A percentile compares a stretch with the other conserved stretches of the same genome.
These are phyloP conservation scores for Pristionchus maxplancki DNA, from an alignment of 2,888 invertebrate genomes.

Conservation along the genomic window DNA sequence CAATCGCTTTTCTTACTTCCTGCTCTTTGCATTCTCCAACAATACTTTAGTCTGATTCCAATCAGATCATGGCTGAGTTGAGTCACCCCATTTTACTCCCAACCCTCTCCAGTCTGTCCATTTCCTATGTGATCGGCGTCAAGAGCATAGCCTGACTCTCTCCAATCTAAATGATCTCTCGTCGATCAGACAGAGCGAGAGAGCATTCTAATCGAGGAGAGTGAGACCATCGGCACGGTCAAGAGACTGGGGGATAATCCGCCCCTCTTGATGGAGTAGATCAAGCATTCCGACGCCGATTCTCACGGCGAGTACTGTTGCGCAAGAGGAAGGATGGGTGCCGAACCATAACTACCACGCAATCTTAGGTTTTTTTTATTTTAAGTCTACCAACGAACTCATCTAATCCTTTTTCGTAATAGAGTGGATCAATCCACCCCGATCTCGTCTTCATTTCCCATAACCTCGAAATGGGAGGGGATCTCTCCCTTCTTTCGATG, in stretches of 20 bases:
- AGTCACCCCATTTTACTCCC: background rate
- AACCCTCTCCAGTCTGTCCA: background rate
- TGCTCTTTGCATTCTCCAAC: no score
- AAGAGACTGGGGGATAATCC: constrained; percentile 26
- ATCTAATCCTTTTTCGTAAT: background rate
- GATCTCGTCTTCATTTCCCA: background rate
- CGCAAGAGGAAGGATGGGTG: background rate
- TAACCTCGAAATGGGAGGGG: constrained; percentile 39
- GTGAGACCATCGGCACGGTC: background rate
- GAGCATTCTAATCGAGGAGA: background rate
- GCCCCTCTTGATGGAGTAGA: constrained; percentile 6
- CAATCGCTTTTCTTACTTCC: background rate
- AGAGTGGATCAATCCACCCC: background rate
- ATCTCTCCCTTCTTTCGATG: background rate
- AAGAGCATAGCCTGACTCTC: background rate
- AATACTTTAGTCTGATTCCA: background rate
- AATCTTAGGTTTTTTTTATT: background rate
- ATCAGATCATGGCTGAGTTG: background rate
- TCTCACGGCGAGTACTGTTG: background rate
- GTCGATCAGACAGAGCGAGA: background rate
- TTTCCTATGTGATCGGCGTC: background rate
- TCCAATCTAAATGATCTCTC: background rate
- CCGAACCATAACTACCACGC: background rate
- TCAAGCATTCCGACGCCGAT: constrained; percentile 20
- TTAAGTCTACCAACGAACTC: background rate